Evolutionary conservation across 2,888 invertebrate species (phyloP).

Genomic region (Cryptus armator): DNA sequence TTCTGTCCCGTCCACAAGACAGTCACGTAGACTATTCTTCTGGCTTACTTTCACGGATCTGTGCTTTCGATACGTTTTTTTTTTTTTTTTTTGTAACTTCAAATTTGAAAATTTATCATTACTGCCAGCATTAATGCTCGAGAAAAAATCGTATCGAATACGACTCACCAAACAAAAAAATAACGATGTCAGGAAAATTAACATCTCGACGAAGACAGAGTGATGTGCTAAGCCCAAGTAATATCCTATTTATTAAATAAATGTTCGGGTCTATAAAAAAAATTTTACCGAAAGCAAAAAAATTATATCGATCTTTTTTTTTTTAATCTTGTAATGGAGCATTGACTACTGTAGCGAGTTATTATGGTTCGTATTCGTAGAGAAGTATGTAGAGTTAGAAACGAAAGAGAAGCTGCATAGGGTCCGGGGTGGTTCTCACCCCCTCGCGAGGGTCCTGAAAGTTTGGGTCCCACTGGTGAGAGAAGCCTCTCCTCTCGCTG

Average conservation of each 20-base stretch:
- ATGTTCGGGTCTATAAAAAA: not conserved
- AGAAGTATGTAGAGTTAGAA: slow-evolving; percentile 9
- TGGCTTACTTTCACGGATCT: slow-evolving; percentile 52
- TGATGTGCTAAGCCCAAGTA: not conserved
- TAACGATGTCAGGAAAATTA: not conserved
- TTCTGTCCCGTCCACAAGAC: slow-evolving; percentile 57
- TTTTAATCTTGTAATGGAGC: not conserved
- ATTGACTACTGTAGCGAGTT: not conserved
- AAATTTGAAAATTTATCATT: not conserved
- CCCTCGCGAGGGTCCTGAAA: slow-evolving; percentile 74
- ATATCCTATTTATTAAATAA: too few species aligned
- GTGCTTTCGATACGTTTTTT: not conserved
- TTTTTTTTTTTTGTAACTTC: not conserved
- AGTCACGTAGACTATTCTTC: slow-evolving; percentile 63
- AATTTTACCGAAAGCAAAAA: not conserved
- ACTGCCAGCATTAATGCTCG: too few species aligned
- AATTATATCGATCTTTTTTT: not conserved
- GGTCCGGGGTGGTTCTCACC: slow-evolving; percentile 83
- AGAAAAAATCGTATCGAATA: too few species aligned
- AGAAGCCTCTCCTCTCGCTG: slow-evolving; percentile 75
- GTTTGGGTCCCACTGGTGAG: slow-evolving; percentile 57
- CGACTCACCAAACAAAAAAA: too few species aligned
- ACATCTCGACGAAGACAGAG: not conserved
- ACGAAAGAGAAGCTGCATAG: slow-evolving; percentile 52
- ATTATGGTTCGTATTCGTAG: not conserved